A percentile compares a stretch with the other conserved stretches of the same genome.
Conservation (phyloP, 2,797 vertebrate genomes). For the Merluccius polli region DNA sequence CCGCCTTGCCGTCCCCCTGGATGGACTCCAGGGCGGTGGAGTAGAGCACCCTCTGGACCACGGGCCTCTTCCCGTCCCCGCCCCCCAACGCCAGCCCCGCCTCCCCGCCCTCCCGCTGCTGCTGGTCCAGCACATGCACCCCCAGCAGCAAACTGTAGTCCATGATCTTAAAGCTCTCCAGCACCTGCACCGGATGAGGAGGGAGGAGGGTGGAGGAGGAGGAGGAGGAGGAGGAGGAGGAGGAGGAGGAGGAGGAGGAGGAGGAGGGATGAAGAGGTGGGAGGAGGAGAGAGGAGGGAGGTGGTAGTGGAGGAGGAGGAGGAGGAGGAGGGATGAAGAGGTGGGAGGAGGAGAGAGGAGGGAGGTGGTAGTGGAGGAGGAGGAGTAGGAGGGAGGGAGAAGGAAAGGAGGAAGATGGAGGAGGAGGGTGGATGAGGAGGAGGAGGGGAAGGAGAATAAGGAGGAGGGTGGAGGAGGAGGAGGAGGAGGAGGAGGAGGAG, state of each 20-base stretch:
- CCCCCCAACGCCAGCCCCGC: slow-evolving; percentile 69
- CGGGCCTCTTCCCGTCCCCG: slow-evolving; percentile 80
- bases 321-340: no score
- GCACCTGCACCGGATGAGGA: slow-evolving; percentile 72
- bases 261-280: no score
- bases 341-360: slow-evolving; percentile 21
- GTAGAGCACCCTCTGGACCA: slow-evolving; percentile 91
- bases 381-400: not conserved
- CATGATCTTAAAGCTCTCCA: slow-evolving; percentile 99
- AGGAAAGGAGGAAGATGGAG: no score
- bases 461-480: no score
- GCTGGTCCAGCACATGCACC: slow-evolving; percentile 86
- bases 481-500: no score
- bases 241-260: no score
- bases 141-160: slow-evolving; percentile 96
- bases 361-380: slow-evolving; percentile 14
- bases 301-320: no score
- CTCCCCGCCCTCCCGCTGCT: slow-evolving; percentile 80
- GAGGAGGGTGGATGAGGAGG: no score
- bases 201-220: not conserved
- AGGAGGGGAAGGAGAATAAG: no score
- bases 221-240: slow-evolving; percentile 21
- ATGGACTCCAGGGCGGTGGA: slow-evolving; percentile 98
- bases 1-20: slow-evolving; percentile 90
- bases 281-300: no score